phyloP scores from a whole-genome alignment of 2,113 vertebrate species.

The Antechinus stuartii region DNA sequence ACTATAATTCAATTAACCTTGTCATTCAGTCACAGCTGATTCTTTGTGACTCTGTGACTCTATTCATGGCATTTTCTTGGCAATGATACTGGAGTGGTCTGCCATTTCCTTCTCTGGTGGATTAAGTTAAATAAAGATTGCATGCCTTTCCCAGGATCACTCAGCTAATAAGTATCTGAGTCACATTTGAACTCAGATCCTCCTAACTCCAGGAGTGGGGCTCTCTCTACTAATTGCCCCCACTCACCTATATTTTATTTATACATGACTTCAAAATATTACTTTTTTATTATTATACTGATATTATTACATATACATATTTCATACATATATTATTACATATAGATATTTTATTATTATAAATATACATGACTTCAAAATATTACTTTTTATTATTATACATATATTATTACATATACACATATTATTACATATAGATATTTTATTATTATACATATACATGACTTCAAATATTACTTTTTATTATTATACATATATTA shows the following conservation, averaged over 20 bases:
- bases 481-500: too few relatives aligned
- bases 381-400: too few relatives aligned
- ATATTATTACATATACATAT: too few relatives aligned
- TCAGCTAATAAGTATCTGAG: background rate
- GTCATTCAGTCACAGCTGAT: background rate
- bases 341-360: too few relatives aligned
- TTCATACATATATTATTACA: too few relatives aligned
- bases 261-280: background rate
- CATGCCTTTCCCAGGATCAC: background rate
- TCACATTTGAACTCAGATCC: background rate
- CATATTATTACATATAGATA: too few relatives aligned
- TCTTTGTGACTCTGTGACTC: background rate
- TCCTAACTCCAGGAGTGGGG: background rate
- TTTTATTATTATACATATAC: too few relatives aligned
- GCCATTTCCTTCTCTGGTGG: background rate
- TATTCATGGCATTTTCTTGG: background rate
- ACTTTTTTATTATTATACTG: too few relatives aligned
- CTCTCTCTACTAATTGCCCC: background rate
- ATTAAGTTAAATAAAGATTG: background rate
- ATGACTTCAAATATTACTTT: too few relatives aligned
- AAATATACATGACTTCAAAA: too few relatives aligned
- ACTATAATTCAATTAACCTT: background rate
- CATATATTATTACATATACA: too few relatives aligned
- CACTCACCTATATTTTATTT: background rate
- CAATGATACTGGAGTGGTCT: background rate